These are phyloP conservation scores for Eretmochelys imbricata DNA, from an alignment of 2,113 vertebrate genomes.

Conservation along the genomic window DNA sequence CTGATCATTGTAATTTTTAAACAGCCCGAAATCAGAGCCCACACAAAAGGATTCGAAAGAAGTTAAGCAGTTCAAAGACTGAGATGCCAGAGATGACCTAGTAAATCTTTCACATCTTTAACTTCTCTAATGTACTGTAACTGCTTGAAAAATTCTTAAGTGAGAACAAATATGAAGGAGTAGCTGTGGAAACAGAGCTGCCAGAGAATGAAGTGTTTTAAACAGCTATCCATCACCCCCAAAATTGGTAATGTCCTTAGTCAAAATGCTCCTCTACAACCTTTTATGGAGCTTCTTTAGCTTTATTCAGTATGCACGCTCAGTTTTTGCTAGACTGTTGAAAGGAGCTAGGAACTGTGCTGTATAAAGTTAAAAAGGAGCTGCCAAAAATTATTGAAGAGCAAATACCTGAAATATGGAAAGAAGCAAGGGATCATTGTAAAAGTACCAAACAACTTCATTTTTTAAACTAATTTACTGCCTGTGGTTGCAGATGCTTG, in stretches of 20 bases:
- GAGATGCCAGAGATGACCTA: not conserved
- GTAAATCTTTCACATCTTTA: not conserved
- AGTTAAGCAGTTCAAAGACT: not conserved
- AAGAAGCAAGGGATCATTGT: not conserved
- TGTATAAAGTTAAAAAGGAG: not conserved
- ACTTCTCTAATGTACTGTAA: not conserved
- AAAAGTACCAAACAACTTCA: not conserved
- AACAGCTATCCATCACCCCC: not conserved
- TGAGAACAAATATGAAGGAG: not conserved
- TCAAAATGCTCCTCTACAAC: not conserved
- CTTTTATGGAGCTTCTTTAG: not conserved
- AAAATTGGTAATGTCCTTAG: not conserved
- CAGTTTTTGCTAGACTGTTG: not conserved
- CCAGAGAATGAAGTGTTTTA: not conserved
- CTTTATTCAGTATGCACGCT: not conserved
- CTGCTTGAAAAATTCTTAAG: not conserved
- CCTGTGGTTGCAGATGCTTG: not conserved
- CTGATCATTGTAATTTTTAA: not conserved
- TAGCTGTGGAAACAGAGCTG: not conserved
- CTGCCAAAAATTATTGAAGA: not conserved
- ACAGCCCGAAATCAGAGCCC: not conserved
- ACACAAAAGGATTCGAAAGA: not conserved
- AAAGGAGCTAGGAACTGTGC: not conserved
- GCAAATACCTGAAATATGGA: not conserved
- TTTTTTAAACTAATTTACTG: not conserved